Base-by-base conservation (phyloP, 2,888 invertebrate genomes). In the Stenotaenia linearis region DNA sequence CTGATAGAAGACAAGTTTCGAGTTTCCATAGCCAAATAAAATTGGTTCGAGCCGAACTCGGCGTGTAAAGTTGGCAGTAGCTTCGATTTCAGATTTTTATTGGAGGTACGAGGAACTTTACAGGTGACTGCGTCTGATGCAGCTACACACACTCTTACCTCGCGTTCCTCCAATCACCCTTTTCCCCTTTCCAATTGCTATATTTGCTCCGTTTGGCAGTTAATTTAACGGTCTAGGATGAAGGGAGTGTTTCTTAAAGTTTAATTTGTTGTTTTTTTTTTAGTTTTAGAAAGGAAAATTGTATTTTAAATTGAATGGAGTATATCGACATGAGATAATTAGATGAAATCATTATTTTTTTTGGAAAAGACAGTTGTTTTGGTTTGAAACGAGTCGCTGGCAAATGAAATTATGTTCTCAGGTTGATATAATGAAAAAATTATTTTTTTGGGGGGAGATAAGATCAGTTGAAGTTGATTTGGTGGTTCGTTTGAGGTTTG, bases 31-130 rank as follows among this genome's bases (percentile, higher is more conserved):
- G 61, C 61, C 25, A 61, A 61, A 61, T 61, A 61, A 61, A 61
- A 61, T 61, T 61, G 61, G 25, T 61, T 61, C 61, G 61, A 61
- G 61, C 45, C 45, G 45, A 45, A 45, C 18, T 12, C 45, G n/a
- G 45, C 61, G 61, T 61, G 61, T 61, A 61, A 61, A 61, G 25
- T 61, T 61, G 61, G 61, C 25, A 61, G 61, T 6, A 61, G 61
- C 61, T 61, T 61, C 61, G 61, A 61, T 61, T 61, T 61, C 61
- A 61, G 61, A 61, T 61, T 61, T 61, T 61, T 61, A 61, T 61
- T 61, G 28, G 28, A 61, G 61, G 61, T 61, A 25, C 61, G 23
- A 23, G 25, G 12, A 61, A 61, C 61, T 23, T 61, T 28, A 25
- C 56, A 56, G 56, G 56, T 56, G 61, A 61, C 61, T 61, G 61